Base-by-base conservation (phyloP, 2,113 vertebrate genomes). In the Limnothrissa miodon region DNA sequence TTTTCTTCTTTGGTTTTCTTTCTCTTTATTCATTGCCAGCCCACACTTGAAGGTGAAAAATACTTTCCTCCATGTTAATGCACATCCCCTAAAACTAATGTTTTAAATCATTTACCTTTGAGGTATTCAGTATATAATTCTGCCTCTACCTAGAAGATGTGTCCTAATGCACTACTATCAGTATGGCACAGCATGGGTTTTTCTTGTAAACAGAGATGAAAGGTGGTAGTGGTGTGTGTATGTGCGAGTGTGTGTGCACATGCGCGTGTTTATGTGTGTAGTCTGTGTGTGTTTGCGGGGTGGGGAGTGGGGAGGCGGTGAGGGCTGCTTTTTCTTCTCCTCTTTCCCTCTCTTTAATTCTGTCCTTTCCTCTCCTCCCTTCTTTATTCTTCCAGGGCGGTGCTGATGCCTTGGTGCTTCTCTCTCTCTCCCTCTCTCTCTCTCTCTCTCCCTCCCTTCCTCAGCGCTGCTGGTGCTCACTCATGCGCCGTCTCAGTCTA, bases 1-100 rank as follows among this genome's bases (percentile, higher is more conserved):
- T 85, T 62, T 70, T 74, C 78, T 87, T 78, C 1, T 36, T n/a
- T n/a, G 79, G 15, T 79, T 42, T 45, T 83, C 81, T 81, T 46
- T 17, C 66, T 74, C 66, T 74, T 74, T 74, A 74, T 17, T 74
- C 66, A 74, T 74, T 36, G 11, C 15, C 66, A 36, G 33, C 29
- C 29, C 15, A 13, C 33, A 2, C 66, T 74, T 74, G 29, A 74
- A 74, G 66, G 66, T 74, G 66, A 74, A 74, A 36, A 74, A 74
- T 74, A 74, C 66, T 36, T 74, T 33, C 4, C 29, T 62, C 11
- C n/a, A 9, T 62, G 25, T 29, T 29, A 62, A 62, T 25, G 59
- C 10, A 29, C 59, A 62, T 62, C 11, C 13, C 66, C 66, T 74
- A n/a, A 74, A 74, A 74, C 66, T 33, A 74, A 74, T 74, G 66